Evolutionary conservation across 2,797 vertebrate species (phyloP).

Genomic region (Acanthurus lineatus): DNA sequence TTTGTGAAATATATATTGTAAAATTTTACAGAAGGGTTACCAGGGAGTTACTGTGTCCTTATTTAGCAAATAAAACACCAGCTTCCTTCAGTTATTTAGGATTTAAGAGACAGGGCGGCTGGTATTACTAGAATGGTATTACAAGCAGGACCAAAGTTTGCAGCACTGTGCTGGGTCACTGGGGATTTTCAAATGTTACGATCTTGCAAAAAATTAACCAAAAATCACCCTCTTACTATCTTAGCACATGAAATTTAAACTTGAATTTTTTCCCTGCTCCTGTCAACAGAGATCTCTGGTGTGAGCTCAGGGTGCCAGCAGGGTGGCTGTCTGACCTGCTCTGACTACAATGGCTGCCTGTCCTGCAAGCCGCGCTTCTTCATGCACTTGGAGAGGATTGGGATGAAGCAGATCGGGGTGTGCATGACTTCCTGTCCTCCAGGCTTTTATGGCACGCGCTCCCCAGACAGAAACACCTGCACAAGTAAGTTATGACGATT

Average conservation of each 20-base stretch:
- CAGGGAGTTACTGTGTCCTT: not conserved
- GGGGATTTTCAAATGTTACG: not conserved
- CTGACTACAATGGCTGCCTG: conserved; percentile 98
- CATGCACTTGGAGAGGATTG: conserved; percentile 97
- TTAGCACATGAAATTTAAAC: not conserved
- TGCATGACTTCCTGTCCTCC: conserved; percentile 97
- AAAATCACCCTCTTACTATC: not conserved
- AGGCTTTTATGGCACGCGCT: conserved; percentile 96
- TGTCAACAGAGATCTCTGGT: conserved; percentile 89
- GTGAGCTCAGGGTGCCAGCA: conserved; percentile 95
- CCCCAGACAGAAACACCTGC: conserved; percentile 97
- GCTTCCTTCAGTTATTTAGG: not conserved
- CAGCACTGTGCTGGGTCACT: not conserved
- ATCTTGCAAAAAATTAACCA: not conserved
- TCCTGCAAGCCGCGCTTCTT: conserved; percentile 98
- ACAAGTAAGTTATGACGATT: conserved; percentile 89
- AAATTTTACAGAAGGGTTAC: not conserved
- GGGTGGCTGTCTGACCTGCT: conserved; percentile 97
- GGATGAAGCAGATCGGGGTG: conserved; percentile 98
- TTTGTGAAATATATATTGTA: not conserved
- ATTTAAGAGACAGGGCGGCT: conserved; percentile 10
- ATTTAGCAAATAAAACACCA: conserved; percentile 3
- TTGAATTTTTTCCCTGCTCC: not conserved
- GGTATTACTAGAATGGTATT: not conserved
- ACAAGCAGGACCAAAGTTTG: not conserved